Evolutionary conservation across 2,797 vertebrate genomes (phyloP), one percentile per base, ranked within the genome.

Genomic region (Bradypus variegatus): DNA sequence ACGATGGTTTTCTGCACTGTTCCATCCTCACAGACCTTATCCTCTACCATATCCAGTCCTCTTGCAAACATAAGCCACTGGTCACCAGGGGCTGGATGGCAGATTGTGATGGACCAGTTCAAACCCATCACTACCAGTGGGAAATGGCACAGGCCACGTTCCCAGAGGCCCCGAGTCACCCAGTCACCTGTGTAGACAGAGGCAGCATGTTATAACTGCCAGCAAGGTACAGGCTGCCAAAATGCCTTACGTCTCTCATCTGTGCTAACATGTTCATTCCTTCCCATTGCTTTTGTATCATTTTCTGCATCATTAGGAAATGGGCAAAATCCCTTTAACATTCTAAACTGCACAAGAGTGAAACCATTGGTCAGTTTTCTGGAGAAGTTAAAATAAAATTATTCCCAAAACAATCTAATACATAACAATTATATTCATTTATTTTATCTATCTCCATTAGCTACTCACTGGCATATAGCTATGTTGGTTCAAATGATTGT

Each of bases 261-360:
- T 6, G 8, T 6, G 48, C 33, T 29, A 15, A 48, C 2, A 0
- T n/a, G 50, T 53, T 64, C 64, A 48, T 69, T 45, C 48, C 33
- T 82, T 78, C 50, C 72, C 31, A 7, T 16, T 29, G 48, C 45
- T 90, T n/a, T 38, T 14, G 19, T 25, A 12, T 55, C 70, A 23
- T 53, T 87, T 79, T 64, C 85, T 80, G 79, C 82, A 84, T 73
- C 86, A 69, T 93, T 94, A 91, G 79, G 79, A 94, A 94, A 75
- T 8, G 69, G 65, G 78, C 62, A 67, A 48, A 73, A 72, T n/a
- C 62, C 5, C 8, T 7, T 64, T 65, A 31, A 70, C 45, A 31
- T 70, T 83, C 88, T 41, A 79, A 84, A 89, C 85, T 79, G 53
- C 53, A 70, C 80, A 76, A 65, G 31, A 53, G 13, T 78, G 41